A percentile compares a stretch with the other conserved stretches of the same genome.
These are phyloP conservation scores for Darevskia nairensis DNA, from an alignment of 2,797 vertebrate genomes.

Conservation along the genomic window DNA sequence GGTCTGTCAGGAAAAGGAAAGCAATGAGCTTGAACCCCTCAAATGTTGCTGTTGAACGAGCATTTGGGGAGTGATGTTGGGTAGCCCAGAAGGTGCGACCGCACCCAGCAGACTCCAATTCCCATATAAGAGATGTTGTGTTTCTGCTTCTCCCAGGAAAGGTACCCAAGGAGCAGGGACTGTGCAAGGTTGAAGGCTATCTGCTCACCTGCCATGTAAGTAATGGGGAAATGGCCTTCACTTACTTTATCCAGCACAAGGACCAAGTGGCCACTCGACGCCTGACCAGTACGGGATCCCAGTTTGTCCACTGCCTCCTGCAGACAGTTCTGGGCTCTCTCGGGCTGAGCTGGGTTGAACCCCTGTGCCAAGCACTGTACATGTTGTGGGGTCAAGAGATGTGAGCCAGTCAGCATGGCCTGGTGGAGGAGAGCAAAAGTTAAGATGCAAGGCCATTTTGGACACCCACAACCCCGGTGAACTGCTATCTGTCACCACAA, in stretches of 20 bases:
- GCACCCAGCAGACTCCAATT: background rate
- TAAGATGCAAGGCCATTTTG: background rate
- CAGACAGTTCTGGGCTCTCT: slow-evolving; percentile 77
- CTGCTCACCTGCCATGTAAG: background rate
- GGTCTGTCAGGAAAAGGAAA: background rate
- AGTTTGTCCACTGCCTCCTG: slow-evolving; percentile 72
- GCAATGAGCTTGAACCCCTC: too few species aligned
- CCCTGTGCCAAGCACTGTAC: slow-evolving; percentile 79
- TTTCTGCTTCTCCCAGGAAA: background rate
- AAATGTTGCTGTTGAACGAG: background rate
- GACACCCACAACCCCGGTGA: too few species aligned
- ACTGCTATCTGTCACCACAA: background rate
- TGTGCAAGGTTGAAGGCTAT: background rate
- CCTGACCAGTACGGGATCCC: slow-evolving; percentile 47
- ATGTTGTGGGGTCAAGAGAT: slow-evolving; percentile 78
- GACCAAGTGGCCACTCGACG: slow-evolving; percentile 79
- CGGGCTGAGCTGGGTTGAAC: slow-evolving; percentile 74
- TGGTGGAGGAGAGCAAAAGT: slow-evolving; percentile 55
- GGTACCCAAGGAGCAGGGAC: background rate
- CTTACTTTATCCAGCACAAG: slow-evolving; percentile 91
- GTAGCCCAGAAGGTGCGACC: background rate
- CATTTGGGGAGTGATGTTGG: background rate
- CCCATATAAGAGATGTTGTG: background rate
- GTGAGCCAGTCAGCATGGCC: slow-evolving; percentile 83
- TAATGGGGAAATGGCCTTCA: background rate